These are phyloP conservation scores for Colaptes auratus DNA, from an alignment of 2,113 vertebrate species.

Conservation along the genomic window DNA sequence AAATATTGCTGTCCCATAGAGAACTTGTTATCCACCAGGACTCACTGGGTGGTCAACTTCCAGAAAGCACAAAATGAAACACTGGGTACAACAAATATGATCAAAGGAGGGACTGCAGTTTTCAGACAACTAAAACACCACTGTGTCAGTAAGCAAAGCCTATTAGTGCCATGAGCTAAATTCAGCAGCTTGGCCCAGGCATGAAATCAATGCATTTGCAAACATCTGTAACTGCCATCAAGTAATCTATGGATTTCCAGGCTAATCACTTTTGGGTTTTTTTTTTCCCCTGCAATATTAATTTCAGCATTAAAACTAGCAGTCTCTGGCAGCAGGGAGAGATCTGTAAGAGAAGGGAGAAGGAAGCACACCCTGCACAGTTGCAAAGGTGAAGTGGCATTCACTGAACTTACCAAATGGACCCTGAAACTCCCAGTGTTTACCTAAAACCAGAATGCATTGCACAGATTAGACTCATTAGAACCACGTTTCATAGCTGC, in stretches of 20 bases:
- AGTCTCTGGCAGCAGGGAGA: neutral
- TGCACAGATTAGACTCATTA: neutral
- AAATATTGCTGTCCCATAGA: too few relatives aligned
- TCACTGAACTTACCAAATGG: neutral
- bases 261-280: neutral
- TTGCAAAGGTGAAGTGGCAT: neutral
- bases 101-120: neutral
- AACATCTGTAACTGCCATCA: neutral
- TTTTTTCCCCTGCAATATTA: neutral
- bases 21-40: too few relatives aligned
- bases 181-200: neutral
- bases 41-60: neutral
- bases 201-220: neutral
- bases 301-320: neutral
- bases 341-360: neutral
- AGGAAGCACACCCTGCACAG: neutral
- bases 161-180: neutral
- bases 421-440: conserved; percentile 19
- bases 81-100: neutral
- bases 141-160: neutral
- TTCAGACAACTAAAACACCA: neutral
- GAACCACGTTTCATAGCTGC: neutral
- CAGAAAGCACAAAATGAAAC: neutral
- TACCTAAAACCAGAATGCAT: conserved; percentile 30
- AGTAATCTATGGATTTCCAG: neutral